Evolutionary conservation across 2,888 invertebrate species (phyloP), one percentile per base, ranked within the genome.

Genomic region (Troides oblongomaculatus): DNA sequence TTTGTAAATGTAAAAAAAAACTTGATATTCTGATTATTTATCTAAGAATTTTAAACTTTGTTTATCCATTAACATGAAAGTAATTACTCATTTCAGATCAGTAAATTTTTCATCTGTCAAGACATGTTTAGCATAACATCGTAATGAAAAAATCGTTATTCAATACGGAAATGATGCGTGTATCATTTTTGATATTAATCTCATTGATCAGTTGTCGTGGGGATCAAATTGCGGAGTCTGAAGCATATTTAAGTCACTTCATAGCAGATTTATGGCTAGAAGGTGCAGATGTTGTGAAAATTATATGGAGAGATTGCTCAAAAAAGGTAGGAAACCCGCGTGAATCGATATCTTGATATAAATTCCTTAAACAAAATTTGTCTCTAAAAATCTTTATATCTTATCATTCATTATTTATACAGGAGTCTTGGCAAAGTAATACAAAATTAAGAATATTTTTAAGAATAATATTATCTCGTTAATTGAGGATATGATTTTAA

Each of bases 251-350:
- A 70, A 92, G 90, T 73, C 81, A 82, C 56, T 86, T 92, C 72
- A 78, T 90, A 17, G 92, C 93, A 1, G 93, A 93, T 77, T 78
- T 93, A 70, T 93, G 93, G 93, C 74, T 91, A 1, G 93, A 93
- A 74, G 91, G 93, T 3, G 85, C 88, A 39, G 90, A 92, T 73
- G 81, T 93, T 10, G 77, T 91, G 18, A 84, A 84, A 67, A 88
- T 92, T 63, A 84, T 93, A 73, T 93, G 93, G 93, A 81, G 87
- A 66, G 92, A 93, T 74, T 93, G 93, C 69, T 90, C 93, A 0
- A 92, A 89, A 74, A 92, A 91, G 79, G 93, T 93, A 83, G 56
- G 62, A 7, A 4, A 23, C n/a, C 18, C 18, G 53, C n/a, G 53
- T 1, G n/a, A n/a, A 1, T 0, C 4, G n/a, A n/a, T 53, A 18